phyloP scores from a whole-genome alignment of 2,113 vertebrate genomes.

The Callaeas wilsoni region DNA sequence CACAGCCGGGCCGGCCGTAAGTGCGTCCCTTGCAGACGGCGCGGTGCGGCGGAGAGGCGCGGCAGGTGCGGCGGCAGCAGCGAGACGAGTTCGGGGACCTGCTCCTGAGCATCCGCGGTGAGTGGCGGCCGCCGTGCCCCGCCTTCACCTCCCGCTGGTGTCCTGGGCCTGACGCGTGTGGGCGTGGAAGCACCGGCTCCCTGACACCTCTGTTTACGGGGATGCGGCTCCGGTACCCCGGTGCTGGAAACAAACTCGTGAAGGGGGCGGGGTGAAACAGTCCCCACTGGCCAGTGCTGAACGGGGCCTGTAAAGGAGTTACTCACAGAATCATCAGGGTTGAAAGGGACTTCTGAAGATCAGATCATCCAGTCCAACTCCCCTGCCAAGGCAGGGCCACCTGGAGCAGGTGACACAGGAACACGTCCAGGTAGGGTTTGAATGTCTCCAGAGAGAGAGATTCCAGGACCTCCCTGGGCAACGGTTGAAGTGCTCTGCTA shows the following conservation, averaged over 20 bases:
- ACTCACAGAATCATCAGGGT: neutral
- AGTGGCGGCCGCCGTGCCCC: neutral
- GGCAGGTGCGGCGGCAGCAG: neutral
- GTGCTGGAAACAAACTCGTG: neutral
- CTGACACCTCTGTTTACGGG: neutral
- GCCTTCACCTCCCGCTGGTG: neutral
- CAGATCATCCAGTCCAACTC: too few species aligned
- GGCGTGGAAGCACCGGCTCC: neutral
- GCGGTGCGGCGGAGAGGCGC: neutral
- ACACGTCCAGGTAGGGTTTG: too few species aligned
- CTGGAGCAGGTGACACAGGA: neutral
- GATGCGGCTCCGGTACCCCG: neutral
- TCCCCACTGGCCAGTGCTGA: neutral
- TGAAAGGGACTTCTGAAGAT: neutral
- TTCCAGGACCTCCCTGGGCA: rapidly evolving
- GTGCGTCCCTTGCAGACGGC: neutral
- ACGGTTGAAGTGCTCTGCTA: neutral
- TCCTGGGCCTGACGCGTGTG: too few species aligned
- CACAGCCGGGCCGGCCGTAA: neutral
- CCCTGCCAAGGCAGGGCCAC: neutral
- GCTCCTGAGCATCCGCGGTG: neutral
- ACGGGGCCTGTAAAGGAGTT: neutral
- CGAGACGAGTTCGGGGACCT: neutral
- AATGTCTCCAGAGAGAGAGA: neutral
- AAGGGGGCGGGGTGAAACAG: neutral